A percentile compares a stretch with the other conserved stretches of the same genome.
Evolutionary conservation across 2,113 vertebrate species (phyloP).

Genomic region (Phodopus roborovskii): DNA sequence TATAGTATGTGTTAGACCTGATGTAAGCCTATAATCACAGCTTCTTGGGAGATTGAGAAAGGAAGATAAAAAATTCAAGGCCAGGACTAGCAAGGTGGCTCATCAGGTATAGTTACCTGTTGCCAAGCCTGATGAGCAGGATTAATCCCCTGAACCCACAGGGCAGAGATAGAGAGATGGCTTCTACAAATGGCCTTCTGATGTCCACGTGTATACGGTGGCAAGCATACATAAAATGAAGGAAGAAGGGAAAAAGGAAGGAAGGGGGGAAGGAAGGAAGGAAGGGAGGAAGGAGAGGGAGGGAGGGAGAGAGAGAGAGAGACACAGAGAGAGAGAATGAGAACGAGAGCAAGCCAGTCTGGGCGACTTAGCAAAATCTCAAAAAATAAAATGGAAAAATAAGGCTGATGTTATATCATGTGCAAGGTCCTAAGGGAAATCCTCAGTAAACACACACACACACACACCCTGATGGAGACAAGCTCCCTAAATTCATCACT

Average conservation of each 20-base stretch:
- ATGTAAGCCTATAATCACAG: background rate
- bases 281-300: no score
- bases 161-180: background rate
- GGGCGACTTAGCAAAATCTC: background rate
- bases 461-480: background rate
- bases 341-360: background rate
- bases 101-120: background rate
- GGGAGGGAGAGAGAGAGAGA: background rate
- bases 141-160: background rate
- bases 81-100: background rate
- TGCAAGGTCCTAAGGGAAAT: background rate
- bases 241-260: no score
- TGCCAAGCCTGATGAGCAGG: background rate
- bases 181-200: background rate
- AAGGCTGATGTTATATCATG: background rate
- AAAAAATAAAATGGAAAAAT: background rate
- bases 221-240: background rate
- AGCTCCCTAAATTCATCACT: background rate
- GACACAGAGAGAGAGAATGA: background rate
- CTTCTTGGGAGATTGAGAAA: background rate
- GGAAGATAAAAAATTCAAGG: background rate
- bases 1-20: background rate
- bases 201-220: background rate
- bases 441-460: background rate
- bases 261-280: accelerated